Base-by-base conservation (phyloP, 2,888 invertebrate species). In the Ptilodon capucinus region DNA sequence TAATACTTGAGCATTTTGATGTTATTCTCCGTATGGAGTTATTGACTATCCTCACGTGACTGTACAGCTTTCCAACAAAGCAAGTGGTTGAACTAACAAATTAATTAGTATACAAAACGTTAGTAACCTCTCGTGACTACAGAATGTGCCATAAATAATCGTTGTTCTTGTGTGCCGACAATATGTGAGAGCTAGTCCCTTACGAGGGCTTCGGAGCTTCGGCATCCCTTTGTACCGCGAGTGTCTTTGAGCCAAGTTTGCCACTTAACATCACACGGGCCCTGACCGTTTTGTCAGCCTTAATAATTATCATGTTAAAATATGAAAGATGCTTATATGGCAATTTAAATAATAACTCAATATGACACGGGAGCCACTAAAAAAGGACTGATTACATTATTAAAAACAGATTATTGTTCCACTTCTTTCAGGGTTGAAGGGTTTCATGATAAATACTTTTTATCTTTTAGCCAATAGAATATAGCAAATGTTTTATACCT, bases 331-430 rank as follows among this genome's bases (percentile, higher is more conserved):
- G 54, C 60, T 60, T 54, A 54, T 41, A 56, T 41, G 44, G 40
- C 47, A 54, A 57, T 64, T 58, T 52, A 52, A 58, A 57, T 57
- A 64, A 57, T 61, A 47, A 60, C 34, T 57, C 46, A 46, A 57
- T 57, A 58, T 54, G 55, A 57, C 51, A 59, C 51, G 39, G 39
- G 16, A 36, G 45, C 34, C 44, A 50, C 44, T 44, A 43, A 34
- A 48, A 45, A 45, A 44, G 39, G 56, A 48, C 21, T 6, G 21
- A 6, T 7, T 28, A 2, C n/a, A n/a, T 57, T 67, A 60, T 64
- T 60, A 62, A 62, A 65, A 61, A 59, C 64, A 64, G 52, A 63
- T 61, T 61, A 60, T 52, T 48, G 54, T 56, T 61, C 52, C 57
- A 51, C 48, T 66, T 59, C 59, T 61, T 48, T 54, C 55, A 57